Base-by-base conservation (phyloP, 2,797 vertebrate genomes). In the Mionectes olivaceus region DNA sequence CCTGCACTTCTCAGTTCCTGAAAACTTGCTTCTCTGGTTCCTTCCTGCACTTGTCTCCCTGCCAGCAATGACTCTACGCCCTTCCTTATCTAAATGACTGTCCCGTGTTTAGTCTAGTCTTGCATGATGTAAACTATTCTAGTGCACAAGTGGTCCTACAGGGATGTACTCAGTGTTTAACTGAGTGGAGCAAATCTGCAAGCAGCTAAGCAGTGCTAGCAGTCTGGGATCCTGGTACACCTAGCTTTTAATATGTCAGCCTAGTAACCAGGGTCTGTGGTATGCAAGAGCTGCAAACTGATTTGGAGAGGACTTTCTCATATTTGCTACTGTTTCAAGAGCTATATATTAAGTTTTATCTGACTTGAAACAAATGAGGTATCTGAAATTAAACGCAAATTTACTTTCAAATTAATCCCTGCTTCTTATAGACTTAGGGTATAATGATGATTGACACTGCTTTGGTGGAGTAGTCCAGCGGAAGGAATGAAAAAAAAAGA, bases 21-120 rank as follows among this genome's bases (percentile, higher is more conserved):
- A 89, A 95, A 94, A 91, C 85, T 90, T 94, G 89, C 89, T 95
- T 90, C 89, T 92, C 86, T 92, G 49, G 83, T 96, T 96, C 76
- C 59, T 96, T 96, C 52, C 79, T 96, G 85, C 60, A 27, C 59
- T 95, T 93, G 79, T 90, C 77, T 93, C 56, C 35, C 50, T 96
- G 94, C 91, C 94, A 96, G 52, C 46, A 86, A 56, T 94, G 89
- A 73, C 76, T 83, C 63, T 84, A 86, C 24, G 0, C 89, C 91
- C 89, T 96, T 96, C 65, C 83, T 95, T 97, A 88, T 86, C 86
- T 94, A 95, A 93, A 92, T 91, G 69, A 27, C 57, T 78, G 32
- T 94, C 68, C 79, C 19, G 0, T 87, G 81, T 96, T 95, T 95
- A 95, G 77, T 95, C 93, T 95, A 27, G 10, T 84, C 81, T 73